phyloP scores from a whole-genome alignment of 2,113 vertebrate genomes.

The Lepidothrix coronata region DNA sequence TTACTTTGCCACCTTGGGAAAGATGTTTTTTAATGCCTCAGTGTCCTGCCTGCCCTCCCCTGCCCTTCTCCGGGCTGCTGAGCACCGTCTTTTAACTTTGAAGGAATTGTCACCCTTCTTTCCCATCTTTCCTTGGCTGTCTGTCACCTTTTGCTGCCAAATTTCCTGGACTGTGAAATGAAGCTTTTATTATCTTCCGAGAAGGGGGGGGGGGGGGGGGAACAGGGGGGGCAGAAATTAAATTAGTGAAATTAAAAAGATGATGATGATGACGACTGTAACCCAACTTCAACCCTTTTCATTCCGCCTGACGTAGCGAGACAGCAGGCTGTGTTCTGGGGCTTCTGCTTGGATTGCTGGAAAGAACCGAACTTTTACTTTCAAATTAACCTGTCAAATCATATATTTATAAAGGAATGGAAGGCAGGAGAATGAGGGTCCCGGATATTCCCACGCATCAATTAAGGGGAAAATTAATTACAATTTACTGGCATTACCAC shows the following conservation, averaged over 20 bases:
- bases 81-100: not conserved
- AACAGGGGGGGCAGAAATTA: not conserved
- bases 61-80: slow-evolving; percentile 11
- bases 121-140: slow-evolving; percentile 41
- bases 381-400: slow-evolving; percentile 82
- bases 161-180: slow-evolving; percentile 61
- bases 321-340: slow-evolving; percentile 52
- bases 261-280: slow-evolving; percentile 49
- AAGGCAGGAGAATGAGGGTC: slow-evolving; percentile 74
- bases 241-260: slow-evolving; percentile 67
- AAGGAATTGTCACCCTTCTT: not conserved
- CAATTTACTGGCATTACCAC: slow-evolving; percentile 67
- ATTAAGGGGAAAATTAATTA: slow-evolving; percentile 80
- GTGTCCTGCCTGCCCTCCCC: not conserved
- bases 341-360: slow-evolving; percentile 71
- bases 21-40: not conserved
- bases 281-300: slow-evolving; percentile 74
- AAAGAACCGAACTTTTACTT: slow-evolving; percentile 75
- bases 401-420: slow-evolving; percentile 71
- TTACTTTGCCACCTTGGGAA: not conserved
- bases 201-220: not conserved
- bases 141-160: slow-evolving; percentile 40
- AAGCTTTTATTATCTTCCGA: slow-evolving; percentile 68
- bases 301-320: slow-evolving; percentile 66
- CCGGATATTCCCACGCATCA: slow-evolving; percentile 73